Percentiles rank a stretch among this genome's conserved stretches.
phyloP scores from a whole-genome alignment of 1,140 invertebrate genomes.

The Platorchestia sp. region DNA sequence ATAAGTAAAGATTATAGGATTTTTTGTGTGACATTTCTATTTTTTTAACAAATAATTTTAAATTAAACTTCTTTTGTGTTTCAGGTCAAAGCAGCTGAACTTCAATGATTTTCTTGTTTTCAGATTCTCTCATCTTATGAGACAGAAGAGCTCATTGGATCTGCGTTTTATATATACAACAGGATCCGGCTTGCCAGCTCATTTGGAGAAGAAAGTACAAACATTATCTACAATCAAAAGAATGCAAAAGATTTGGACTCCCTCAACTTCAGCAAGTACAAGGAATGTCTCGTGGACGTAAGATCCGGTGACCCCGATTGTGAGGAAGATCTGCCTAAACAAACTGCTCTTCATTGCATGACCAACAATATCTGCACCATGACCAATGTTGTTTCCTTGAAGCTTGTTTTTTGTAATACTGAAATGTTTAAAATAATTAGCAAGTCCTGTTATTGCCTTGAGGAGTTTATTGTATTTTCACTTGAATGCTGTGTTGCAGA shows the following conservation, averaged over 20 bases:
- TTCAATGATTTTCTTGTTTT: neutral
- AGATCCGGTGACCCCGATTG: neutral
- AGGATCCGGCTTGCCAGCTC: neutral
- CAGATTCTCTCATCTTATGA: neutral
- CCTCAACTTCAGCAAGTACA: slow-evolving; percentile 21
- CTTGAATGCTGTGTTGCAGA: neutral
- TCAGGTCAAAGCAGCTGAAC: neutral
- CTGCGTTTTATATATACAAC: neutral
- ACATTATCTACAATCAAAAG: neutral
- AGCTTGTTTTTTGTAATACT: neutral
- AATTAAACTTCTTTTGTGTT: neutral
- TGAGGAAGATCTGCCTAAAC: neutral
- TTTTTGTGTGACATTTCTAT: neutral
- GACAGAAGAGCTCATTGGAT: neutral
- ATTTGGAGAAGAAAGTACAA: neutral
- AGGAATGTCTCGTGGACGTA: neutral
- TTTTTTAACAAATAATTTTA: neutral
- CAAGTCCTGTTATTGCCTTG: neutral
- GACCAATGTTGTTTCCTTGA: neutral
- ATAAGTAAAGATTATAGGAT: neutral
- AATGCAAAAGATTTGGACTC: slow-evolving; percentile 18
- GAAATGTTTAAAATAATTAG: neutral
- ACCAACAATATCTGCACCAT: slow-evolving; percentile 26
- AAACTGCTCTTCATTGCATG: neutral
- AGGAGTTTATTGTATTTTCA: neutral